Evolutionary conservation across 2,888 invertebrate genomes (phyloP), one percentile per base, ranked within the genome.

Genomic region (Vannuccia rotundouncinata): DNA sequence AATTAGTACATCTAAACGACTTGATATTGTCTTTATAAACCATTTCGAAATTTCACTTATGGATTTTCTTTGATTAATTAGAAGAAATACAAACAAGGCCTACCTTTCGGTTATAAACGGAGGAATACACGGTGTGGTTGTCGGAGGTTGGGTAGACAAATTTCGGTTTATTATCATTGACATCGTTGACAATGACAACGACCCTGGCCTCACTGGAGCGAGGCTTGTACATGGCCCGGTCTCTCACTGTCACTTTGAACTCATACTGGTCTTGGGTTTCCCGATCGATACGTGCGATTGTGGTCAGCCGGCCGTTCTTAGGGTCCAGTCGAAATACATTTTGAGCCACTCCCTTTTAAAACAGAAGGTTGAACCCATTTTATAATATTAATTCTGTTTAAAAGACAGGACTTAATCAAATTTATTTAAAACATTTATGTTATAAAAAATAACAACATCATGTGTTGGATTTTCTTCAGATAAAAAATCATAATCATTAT

Each of bases 91-190:
- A n/a, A n/a, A n/a, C n/a, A 66, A 13, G 22, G 22, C 66, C 2
- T 2, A 66, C 66, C 66, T 66, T 17, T 2, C 2, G 10, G 25
- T 66, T 79, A 10, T 77, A 78, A 5, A 79, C 77, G 73, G 79
- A 79, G 13, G 77, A 27, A 13, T 17, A 1, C 1, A 79, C 31
- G 22, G 79, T 79, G 77, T 79, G 79, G 30, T 79, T 79, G 29
- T 75, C 29, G 0, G 10, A 29, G 2, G 79, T 79, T 17, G 79
- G 79, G 31, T 79, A 79, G 30, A 79, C 73, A 31, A 79, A 79
- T 31, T 79, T 79, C 5, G 79, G 79, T 29, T 77, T 31, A 31
- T 79, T 79, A 27, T 79, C 79, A 77, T 79, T 79, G 29, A 79
- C 27, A 77, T 79, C 74, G 25, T 5, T 75, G 27, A 79, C 79